A percentile compares a stretch with the other conserved stretches of the same genome.
These are phyloP conservation scores for Diadophis punctatus DNA, from an alignment of 2,113 vertebrate genomes.

Conservation along the genomic window DNA sequence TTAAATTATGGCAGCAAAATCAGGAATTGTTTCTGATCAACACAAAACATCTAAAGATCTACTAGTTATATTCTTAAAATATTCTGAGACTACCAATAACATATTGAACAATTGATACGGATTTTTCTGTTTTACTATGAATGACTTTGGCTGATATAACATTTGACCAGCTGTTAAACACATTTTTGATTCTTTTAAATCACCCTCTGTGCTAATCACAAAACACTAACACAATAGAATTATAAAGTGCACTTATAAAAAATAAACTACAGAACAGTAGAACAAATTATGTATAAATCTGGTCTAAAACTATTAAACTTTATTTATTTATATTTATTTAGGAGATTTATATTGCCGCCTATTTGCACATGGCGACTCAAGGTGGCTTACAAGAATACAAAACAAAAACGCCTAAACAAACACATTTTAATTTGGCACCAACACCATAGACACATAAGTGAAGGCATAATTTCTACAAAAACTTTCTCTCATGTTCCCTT, in stretches of 20 bases:
- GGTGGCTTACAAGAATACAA: too few relatives aligned
- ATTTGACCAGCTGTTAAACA: neutral
- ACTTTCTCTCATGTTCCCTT: neutral
- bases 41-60: neutral
- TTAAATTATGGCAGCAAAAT: neutral
- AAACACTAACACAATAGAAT: neutral
- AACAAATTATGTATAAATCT: neutral
- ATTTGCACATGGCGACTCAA: too few relatives aligned
- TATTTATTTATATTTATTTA: too few relatives aligned
- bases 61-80: neutral
- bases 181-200: neutral
- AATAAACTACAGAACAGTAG: neutral
- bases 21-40: neutral
- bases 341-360: too few relatives aligned
- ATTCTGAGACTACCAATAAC: neutral
- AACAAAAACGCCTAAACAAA: neutral
- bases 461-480: neutral
- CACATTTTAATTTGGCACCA: neutral
- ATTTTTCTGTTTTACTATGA: neutral
- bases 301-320: neutral
- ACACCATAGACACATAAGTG: too few relatives aligned
- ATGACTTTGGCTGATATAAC: neutral
- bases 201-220: neutral
- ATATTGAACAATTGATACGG: neutral
- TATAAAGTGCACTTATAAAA: neutral